These are phyloP conservation scores for Apamea crenata DNA, from an alignment of 2,888 invertebrate genomes.

Conservation along the genomic window DNA sequence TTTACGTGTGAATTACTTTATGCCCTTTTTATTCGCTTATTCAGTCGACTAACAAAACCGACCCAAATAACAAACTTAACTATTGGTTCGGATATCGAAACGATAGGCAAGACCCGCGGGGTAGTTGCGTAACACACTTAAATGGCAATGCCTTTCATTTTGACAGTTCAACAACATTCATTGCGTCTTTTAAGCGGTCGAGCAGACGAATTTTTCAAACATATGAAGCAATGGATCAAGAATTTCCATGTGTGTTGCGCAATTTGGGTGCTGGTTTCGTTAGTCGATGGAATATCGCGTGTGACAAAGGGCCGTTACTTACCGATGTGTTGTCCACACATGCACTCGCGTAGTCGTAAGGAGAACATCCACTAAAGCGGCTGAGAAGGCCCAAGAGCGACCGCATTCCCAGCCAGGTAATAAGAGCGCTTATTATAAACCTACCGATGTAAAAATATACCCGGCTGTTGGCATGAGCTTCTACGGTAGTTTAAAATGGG, in stretches of 20 bases:
- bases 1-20: slow-evolving; percentile 83
- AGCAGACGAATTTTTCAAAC: background rate
- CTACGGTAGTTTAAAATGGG: slow-evolving; percentile 80
- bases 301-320: slow-evolving; percentile 82
- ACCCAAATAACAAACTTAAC: background rate
- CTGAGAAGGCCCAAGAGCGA: slow-evolving; percentile 90
- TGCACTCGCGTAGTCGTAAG: slow-evolving; percentile 90
- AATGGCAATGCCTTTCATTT: background rate
- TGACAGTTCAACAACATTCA: background rate
- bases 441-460: slow-evolving; percentile 81
- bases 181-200: background rate
- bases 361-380: slow-evolving; percentile 91
- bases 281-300: slow-evolving; percentile 79
- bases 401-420: slow-evolving; percentile 91
- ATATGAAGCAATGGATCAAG: background rate
- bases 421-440: slow-evolving; percentile 85
- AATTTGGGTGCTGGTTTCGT: slow-evolving; percentile 67
- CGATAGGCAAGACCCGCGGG: background rate
- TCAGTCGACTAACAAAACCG: slow-evolving; percentile 79
- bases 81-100: slow-evolving; percentile 34
- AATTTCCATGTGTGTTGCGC: background rate
- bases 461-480: slow-evolving; percentile 86
- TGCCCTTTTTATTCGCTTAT: slow-evolving; percentile 77
- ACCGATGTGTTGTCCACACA: slow-evolving; percentile 90
- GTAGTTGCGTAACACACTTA: background rate